A percentile compares a stretch with the other conserved stretches of the same genome.
These are phyloP conservation scores for Leucoraja erinaceus DNA, from an alignment of 2,113 vertebrate genomes.

Conservation along the genomic window DNA sequence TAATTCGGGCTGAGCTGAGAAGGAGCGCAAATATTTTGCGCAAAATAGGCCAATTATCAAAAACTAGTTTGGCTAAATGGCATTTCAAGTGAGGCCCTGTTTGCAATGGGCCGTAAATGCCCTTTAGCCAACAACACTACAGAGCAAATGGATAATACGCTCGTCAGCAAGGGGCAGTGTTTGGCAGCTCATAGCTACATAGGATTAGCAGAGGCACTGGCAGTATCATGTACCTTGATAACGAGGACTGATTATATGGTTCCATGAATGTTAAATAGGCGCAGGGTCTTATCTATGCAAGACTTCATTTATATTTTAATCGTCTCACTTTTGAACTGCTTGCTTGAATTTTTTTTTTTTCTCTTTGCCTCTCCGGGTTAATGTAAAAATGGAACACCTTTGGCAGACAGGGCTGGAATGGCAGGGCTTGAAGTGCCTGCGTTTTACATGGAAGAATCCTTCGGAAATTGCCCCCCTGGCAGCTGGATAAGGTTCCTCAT, in stretches of 20 bases:
- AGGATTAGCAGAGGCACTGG: background rate
- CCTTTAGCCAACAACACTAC: conserved; percentile 22
- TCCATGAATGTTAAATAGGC: conserved; percentile 33
- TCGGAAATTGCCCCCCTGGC: background rate
- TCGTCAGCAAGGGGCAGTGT: background rate
- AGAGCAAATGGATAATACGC: background rate
- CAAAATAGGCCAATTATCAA: conserved; percentile 31
- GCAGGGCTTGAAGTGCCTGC: background rate
- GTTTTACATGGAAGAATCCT: conserved; percentile 1
- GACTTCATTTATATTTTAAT: conserved; percentile 34
- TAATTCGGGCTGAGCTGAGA: background rate
- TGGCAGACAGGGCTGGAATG: background rate
- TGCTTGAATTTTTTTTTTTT: background rate
- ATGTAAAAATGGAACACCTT: conserved; percentile 19
- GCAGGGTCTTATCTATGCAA: conserved; percentile 9
- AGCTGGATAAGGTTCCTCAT: background rate
- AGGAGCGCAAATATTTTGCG: background rate
- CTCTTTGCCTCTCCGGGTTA: background rate
- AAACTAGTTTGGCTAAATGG: conserved; percentile 34
- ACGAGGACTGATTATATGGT: conserved; percentile 21
- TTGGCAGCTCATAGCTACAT: background rate
- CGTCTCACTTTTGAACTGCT: conserved; percentile 14
- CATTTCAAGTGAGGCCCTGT: conserved; percentile 36
- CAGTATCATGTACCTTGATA: background rate
- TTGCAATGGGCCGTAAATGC: conserved; percentile 29